Percentiles rank a stretch among this genome's conserved stretches.
phyloP scores from a whole-genome alignment of 1,140 invertebrate genomes.

The Caenorhabditis briggsae region DNA sequence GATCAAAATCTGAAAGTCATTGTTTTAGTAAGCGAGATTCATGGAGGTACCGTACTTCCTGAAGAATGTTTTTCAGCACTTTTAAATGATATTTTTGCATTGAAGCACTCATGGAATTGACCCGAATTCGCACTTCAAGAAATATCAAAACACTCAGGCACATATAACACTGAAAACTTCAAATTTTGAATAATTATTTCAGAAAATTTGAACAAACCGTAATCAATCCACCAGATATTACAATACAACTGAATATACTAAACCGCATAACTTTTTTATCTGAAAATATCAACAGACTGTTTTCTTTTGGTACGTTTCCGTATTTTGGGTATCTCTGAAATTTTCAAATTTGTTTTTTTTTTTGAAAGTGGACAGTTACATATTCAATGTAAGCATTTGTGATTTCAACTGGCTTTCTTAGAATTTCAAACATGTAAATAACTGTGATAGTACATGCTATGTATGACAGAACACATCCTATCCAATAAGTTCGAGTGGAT shows the following conservation, averaged over 20 bases:
- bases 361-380: not conserved
- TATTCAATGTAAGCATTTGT: not conserved
- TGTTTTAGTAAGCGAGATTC: not conserved
- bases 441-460: not conserved
- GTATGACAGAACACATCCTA: not conserved
- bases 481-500: not conserved
- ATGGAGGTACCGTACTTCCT: not conserved
- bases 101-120: conserved; percentile 5
- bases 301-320: not conserved
- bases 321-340: conserved; percentile 22
- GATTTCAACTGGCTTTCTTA: not conserved
- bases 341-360: not conserved
- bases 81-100: not conserved
- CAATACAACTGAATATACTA: conserved; percentile 20
- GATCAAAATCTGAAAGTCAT: not conserved
- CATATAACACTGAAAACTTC: not conserved
- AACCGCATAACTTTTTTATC: not conserved
- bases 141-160: not conserved
- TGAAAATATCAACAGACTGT: not conserved
- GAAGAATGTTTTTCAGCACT: not conserved
- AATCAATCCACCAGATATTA: not conserved
- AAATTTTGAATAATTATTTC: too few relatives aligned
- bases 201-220: not conserved
- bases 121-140: not conserved
- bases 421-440: not conserved